Percentiles rank a stretch among this genome's conserved stretches.
Conservation (phyloP, 2,113 vertebrate species). For the Onychostruthus taczanowskii region DNA sequence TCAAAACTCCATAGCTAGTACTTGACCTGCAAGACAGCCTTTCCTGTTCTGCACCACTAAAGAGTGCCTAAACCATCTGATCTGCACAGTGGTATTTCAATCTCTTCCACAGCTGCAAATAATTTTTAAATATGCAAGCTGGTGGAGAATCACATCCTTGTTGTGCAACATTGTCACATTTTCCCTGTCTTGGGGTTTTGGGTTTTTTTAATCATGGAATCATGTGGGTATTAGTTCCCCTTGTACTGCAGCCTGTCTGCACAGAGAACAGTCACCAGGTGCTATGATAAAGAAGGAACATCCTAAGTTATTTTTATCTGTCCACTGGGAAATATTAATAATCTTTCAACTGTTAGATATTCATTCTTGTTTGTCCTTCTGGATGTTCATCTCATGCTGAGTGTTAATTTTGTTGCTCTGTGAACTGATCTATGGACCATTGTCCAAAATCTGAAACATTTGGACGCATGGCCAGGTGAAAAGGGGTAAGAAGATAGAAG, state of each 20-base stretch:
- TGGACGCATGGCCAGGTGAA: background rate
- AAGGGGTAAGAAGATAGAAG: background rate
- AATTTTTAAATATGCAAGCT: background rate
- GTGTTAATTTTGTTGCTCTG: background rate
- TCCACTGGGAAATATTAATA: background rate
- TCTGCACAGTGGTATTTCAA: background rate
- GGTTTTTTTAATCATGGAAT: background rate
- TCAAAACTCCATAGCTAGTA: background rate
- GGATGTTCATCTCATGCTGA: background rate
- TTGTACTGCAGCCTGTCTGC: background rate
- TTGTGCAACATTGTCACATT: background rate
- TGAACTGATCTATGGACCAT: background rate
- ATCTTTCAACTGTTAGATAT: background rate
- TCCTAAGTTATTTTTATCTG: slow-evolving; percentile 16
- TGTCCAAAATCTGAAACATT: background rate
- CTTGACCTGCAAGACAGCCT: background rate
- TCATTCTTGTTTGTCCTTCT: background rate
- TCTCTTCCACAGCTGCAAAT: background rate
- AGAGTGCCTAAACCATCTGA: background rate
- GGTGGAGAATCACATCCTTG: background rate
- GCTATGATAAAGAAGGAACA: background rate
- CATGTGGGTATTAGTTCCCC: background rate
- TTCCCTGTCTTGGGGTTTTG: background rate
- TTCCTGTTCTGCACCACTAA: background rate
- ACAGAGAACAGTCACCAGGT: background rate